Base-by-base conservation (phyloP, 2,113 vertebrate species). In the Psittacula cyanocephala region DNA sequence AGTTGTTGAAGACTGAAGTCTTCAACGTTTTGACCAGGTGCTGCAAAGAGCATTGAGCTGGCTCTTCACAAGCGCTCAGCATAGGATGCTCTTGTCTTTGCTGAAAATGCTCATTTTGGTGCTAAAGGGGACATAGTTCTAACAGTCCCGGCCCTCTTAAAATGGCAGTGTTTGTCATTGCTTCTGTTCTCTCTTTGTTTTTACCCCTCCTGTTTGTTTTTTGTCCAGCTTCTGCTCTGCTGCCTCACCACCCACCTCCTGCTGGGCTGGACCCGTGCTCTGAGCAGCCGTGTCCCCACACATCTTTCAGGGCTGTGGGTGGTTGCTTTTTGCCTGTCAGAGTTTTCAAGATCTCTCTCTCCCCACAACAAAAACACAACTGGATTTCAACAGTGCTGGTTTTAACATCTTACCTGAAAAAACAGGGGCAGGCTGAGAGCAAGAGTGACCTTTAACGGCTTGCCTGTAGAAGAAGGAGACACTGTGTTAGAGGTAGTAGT, bases 331-430 rank as follows among this genome's bases (percentile, higher is more conserved):
- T 46, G 47, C 29, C 27, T 31, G 6, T 23, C 87, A 44, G 11
- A 53, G 35, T 13, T 86, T 29, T 47, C 1, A 11, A 86, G 33
- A 39, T 63, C 52, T 88, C 68, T 43, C n/a, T 57, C 37, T 28
- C 53, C 52, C 80, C 90, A 68, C 71, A 43, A 16, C 77, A 57
- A 29, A n/a, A 90, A 79, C 2, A 12, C 44, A 52, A 53, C 4
- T 52, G 80, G 44, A 71, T 81, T 72, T 93, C 82, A 88, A 22
- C 60, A 14, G 11, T 2, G 2, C 11, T 77, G 55, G 37, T 49
- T 35, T 86, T 29, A 74, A 47, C 37, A 29, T 82, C 96, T 94
- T 96, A 97, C 97, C 97, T 97, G 97, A 81, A 96, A 93, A 75
- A 97, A 3, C 1, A 97, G 78, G 1, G 52, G 92, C 46, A 97